Base-by-base conservation (phyloP, 2,113 vertebrate species). In the Ciconia stormi region DNA sequence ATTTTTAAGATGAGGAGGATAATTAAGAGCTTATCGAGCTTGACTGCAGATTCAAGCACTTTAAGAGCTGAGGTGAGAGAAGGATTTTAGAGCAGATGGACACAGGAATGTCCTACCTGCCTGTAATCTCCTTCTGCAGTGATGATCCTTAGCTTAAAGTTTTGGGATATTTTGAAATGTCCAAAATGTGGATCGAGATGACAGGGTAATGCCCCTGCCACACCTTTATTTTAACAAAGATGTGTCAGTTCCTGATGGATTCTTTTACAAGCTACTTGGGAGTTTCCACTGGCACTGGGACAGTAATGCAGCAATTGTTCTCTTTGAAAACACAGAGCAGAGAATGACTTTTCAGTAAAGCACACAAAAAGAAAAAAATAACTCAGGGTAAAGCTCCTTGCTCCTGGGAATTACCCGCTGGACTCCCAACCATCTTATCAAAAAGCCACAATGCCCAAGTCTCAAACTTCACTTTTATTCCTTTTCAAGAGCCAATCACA, bases 161-260 rank as follows among this genome's bases (percentile, higher is more conserved):
- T 87, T 6, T 40, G 63, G 63, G 72, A 53, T 65, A 30, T 40
- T 62, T 15, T 46, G 53, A 38, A 29, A 25, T 2, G 5, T 20
- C 52, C 40, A 50, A 47, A 49, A 47, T 2, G 19, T 2, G 4
- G 61, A 73, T 13, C 3, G 4, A 58, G 42, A 36, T 27, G 67
- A 40, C 1, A 9, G 17, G 50, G 12, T 40, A 61, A 72, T 0
- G 0, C 6, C 58, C 34, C 46, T 27, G 27, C 19, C 82, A 65
- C 40, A 15, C 59, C 91, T 80, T 17, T 46, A 17, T 34, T 88
- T 85, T 27, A 80, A 50, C n/a, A 46, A 58, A 50, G 59, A 70
- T 23, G 18, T 26, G 61, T 18, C 87, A 87, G 55, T 4, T 91
- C 72, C 76, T 53, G 46, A 38, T 8, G 55, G 83, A 70, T 71